phyloP scores from a whole-genome alignment of 2,888 invertebrate genomes.

The Drosophila anceps region DNA sequence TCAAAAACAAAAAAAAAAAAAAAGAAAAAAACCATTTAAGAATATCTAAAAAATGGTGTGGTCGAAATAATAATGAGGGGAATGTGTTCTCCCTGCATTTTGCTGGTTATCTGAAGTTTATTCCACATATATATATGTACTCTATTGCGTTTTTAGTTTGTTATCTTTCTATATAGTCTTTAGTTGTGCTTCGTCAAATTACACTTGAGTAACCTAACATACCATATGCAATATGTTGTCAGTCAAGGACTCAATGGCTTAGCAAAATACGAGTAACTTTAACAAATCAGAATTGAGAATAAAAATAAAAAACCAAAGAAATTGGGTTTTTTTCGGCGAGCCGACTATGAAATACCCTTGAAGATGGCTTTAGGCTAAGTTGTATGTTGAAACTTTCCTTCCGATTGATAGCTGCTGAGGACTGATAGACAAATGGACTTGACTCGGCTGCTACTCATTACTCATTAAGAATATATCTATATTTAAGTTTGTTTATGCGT shows the following conservation, averaged over 20 bases:
- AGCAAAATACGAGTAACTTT: slow-evolving; percentile 62
- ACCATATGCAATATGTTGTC: slow-evolving; percentile 73
- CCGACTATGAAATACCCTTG: slow-evolving; percentile 5
- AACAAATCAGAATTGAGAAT: neutral
- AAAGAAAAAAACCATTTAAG: slow-evolving; percentile 13
- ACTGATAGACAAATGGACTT: neutral
- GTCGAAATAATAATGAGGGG: slow-evolving; percentile 85
- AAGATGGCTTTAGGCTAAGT: neutral
- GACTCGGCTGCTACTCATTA: neutral
- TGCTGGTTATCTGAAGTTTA: slow-evolving; percentile 79
- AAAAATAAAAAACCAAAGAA: neutral
- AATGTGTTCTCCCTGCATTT: slow-evolving; percentile 85
- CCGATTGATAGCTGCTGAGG: neutral
- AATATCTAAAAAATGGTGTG: slow-evolving; percentile 78
- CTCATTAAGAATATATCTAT: neutral
- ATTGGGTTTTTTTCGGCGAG: neutral
- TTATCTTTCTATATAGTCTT: slow-evolving; percentile 65
- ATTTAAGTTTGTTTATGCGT: neutral
- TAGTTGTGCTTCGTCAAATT: slow-evolving; percentile 77
- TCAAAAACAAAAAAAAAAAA: slow-evolving; percentile 15
- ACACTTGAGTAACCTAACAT: slow-evolving; percentile 73
- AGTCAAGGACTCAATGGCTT: slow-evolving; percentile 83
- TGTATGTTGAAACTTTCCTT: neutral
- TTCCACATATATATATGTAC: slow-evolving; percentile 41
- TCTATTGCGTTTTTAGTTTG: slow-evolving; percentile 65